Conservation (phyloP, 2,888 invertebrate genomes). For the Harpalus rubripes region DNA sequence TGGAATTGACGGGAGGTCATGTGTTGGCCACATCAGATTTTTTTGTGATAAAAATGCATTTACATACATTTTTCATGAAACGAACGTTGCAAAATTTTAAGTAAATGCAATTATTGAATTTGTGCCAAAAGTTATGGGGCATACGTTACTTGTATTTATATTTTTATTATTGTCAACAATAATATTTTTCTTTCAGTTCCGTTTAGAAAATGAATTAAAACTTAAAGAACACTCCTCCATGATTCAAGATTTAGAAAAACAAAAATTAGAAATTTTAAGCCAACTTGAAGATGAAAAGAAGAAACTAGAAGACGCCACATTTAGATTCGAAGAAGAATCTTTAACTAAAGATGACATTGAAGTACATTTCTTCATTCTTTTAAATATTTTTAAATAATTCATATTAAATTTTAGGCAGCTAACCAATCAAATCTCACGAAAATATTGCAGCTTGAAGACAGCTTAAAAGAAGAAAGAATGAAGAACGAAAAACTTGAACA, state of each 20-base stretch:
- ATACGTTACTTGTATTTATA: too few relatives aligned
- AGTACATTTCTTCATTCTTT: conserved; percentile 79
- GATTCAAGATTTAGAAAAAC: conserved; percentile 79
- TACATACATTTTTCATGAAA: too few relatives aligned
- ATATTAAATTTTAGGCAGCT: conserved; percentile 75
- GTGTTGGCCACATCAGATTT: too few relatives aligned
- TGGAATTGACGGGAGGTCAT: too few relatives aligned
- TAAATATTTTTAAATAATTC: conserved; percentile 6
- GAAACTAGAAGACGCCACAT: conserved; percentile 93
- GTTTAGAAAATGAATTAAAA: conserved; percentile 80
- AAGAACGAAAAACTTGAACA: conserved; percentile 77
- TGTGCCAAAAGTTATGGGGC: too few relatives aligned
- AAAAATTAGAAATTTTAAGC: conserved; percentile 80
- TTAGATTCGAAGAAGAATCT: conserved; percentile 94
- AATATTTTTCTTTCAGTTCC: too few relatives aligned
- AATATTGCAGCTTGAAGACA: conserved; percentile 78
- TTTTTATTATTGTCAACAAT: too few relatives aligned
- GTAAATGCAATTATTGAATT: too few relatives aligned
- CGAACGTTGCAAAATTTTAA: too few relatives aligned
- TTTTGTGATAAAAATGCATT: too few relatives aligned
- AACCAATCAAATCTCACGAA: conserved; percentile 77
- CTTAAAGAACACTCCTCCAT: conserved; percentile 80
- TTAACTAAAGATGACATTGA: conserved; percentile 93
- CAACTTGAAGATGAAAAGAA: conserved; percentile 88
- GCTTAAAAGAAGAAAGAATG: conserved; percentile 77